Conservation (phyloP, 2,888 invertebrate genomes). For the Leptopterna dolabrata region DNA sequence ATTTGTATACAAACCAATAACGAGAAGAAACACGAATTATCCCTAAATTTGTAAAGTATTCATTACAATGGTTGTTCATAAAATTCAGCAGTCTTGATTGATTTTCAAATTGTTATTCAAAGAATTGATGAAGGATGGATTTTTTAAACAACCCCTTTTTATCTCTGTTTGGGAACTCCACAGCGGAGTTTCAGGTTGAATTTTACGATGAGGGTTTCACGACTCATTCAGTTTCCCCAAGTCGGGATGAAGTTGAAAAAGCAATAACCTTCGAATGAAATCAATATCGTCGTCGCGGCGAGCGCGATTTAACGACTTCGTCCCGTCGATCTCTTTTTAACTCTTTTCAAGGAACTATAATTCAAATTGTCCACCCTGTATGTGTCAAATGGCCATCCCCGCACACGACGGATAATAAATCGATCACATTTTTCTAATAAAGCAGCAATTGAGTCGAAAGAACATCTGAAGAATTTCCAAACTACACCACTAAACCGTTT, state of each 20-base stretch:
- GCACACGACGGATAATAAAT: not conserved
- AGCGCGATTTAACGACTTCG: not conserved
- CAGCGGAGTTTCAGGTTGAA: not conserved
- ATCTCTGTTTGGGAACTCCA: not conserved
- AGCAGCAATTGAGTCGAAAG: too few species aligned
- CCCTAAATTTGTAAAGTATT: too few species aligned
- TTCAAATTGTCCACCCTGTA: not conserved
- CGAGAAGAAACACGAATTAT: too few species aligned
- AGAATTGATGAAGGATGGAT: not conserved
- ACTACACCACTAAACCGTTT: too few species aligned
- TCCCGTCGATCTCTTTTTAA: not conserved
- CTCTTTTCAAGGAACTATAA: not conserved
- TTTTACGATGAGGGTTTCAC: not conserved
- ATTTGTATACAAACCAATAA: too few species aligned
- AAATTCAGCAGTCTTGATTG: not conserved
- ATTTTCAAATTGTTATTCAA: not conserved
- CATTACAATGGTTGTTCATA: too few species aligned
- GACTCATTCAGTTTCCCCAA: not conserved
- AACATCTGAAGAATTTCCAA: too few species aligned
- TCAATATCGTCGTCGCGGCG: not conserved
- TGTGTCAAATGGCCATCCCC: not conserved
- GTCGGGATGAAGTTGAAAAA: not conserved
- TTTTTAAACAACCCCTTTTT: not conserved
- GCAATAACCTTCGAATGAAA: not conserved
- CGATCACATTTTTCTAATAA: too few species aligned